Percentiles rank a stretch among this genome's conserved stretches.
Evolutionary conservation across 1,140 invertebrate species (phyloP).

Genomic region (Apis dorsata): DNA sequence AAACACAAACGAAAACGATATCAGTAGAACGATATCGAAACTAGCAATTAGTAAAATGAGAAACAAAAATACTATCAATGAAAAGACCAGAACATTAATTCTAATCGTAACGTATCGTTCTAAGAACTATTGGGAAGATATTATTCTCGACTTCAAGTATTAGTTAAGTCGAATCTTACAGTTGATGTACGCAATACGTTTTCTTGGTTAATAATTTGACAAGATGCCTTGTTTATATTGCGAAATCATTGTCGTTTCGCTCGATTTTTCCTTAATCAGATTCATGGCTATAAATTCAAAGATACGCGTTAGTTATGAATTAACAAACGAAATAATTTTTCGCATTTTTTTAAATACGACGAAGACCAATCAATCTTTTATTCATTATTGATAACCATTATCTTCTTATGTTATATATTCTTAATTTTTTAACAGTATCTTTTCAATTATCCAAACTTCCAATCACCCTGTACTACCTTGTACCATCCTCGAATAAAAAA

Average conservation of each 20-base stretch:
- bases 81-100: background rate
- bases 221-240: slow-evolving; percentile 22
- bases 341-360: no score
- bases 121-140: background rate
- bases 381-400: no score
- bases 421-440: background rate
- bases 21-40: background rate
- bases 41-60: background rate
- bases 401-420: no score
- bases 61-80: background rate
- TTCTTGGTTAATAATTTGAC: background rate
- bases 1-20: background rate
- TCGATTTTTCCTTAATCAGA: slow-evolving; percentile 29
- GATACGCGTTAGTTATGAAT: slow-evolving; percentile 40
- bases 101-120: background rate
- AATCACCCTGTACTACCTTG: background rate
- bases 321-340: slow-evolving; percentile 34
- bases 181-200: slow-evolving; percentile 3
- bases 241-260: slow-evolving; percentile 31
- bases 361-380: no score
- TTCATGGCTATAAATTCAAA: slow-evolving; percentile 48
- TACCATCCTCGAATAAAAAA: background rate
- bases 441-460: background rate
- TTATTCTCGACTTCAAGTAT: no score
- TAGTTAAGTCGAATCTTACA: background rate